Conservation (phyloP, 2,797 vertebrate species). For the Poeciliopsis turneri region DNA sequence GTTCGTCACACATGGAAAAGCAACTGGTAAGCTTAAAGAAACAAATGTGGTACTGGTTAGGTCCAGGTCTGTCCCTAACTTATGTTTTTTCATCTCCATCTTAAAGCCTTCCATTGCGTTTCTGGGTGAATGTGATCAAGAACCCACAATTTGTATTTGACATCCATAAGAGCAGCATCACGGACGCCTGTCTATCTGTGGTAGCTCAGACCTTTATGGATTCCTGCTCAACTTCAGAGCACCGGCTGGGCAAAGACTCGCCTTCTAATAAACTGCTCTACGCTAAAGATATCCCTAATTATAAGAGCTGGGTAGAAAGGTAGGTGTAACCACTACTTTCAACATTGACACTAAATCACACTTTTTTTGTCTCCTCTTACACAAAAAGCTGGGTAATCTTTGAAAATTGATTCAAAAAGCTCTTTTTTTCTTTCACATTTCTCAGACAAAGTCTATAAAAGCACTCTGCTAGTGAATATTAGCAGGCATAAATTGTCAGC, state of each 20-base stretch:
- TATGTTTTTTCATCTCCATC: constrained; percentile 28
- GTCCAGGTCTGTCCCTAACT: neutral
- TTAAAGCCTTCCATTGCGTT: constrained; percentile 91
- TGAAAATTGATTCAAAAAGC: constrained; percentile 45
- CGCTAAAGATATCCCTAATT: constrained; percentile 98
- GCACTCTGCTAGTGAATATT: constrained; percentile 25
- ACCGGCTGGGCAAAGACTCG: constrained; percentile 96
- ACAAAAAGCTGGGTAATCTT: constrained; percentile 25
- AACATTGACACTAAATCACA: constrained; percentile 9
- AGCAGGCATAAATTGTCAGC: constrained; percentile 26
- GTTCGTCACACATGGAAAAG: constrained; percentile 99
- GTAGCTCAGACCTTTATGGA: constrained; percentile 99
- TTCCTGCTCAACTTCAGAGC: constrained; percentile 97
- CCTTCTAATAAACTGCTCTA: constrained; percentile 98
- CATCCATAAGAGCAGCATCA: constrained; percentile 99
- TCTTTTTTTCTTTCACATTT: constrained; percentile 18
- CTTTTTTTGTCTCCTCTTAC: constrained; percentile 38
- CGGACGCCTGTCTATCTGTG: constrained; percentile 95
- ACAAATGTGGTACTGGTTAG: neutral
- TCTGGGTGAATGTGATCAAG: constrained; percentile 99
- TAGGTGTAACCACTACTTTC: constrained; percentile 62
- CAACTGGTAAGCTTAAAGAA: constrained; percentile 86
- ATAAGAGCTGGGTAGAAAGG: constrained; percentile 99
- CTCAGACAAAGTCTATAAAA: constrained; percentile 40
- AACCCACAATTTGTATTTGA: constrained; percentile 98